A percentile compares a stretch with the other conserved stretches of the same genome.
These are phyloP conservation scores for Trichogramma dendrolimi DNA, from an alignment of 2,888 invertebrate genomes.

Conservation along the genomic window DNA sequence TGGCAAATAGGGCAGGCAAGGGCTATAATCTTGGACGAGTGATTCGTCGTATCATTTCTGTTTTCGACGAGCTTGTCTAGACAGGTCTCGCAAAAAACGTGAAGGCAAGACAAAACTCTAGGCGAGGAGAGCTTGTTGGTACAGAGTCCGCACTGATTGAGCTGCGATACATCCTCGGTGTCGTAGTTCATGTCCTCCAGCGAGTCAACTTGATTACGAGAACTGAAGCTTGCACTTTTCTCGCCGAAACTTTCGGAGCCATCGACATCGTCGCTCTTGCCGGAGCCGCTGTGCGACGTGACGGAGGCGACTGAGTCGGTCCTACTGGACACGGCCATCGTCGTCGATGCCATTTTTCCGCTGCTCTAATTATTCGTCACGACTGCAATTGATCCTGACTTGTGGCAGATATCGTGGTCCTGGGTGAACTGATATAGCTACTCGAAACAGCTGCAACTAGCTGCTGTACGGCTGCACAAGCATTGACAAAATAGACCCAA, in stretches of 20 bases:
- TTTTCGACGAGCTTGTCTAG: conserved; percentile 74
- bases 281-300: conserved; percentile 30
- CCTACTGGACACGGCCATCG: conserved; percentile 44
- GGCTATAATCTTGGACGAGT: conserved; percentile 60
- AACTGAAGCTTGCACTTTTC: conserved; percentile 33
- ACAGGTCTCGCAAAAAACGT: conserved; percentile 92
- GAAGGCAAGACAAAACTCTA: conserved; percentile 86
- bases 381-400: conserved; percentile 3
- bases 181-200: conserved; percentile 42
- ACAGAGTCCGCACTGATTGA: conserved; percentile 46
- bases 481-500: neutral
- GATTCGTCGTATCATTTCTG: conserved; percentile 65
- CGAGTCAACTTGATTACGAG: conserved; percentile 28
- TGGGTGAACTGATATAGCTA: no score
- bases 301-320: conserved; percentile 34
- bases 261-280: conserved; percentile 40
- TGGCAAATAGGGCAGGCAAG: conserved; percentile 73
- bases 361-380: neutral
- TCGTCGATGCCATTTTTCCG: conserved; percentile 44
- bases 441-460: no score
- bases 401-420: neutral
- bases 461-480: no score
- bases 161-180: conserved; percentile 32
- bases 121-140: conserved; percentile 76
- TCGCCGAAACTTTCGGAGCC: conserved; percentile 39